Percentiles rank a stretch among this genome's conserved stretches.
phyloP scores from a whole-genome alignment of 2,888 invertebrate genomes.

The Eugnorisma glareosa region DNA sequence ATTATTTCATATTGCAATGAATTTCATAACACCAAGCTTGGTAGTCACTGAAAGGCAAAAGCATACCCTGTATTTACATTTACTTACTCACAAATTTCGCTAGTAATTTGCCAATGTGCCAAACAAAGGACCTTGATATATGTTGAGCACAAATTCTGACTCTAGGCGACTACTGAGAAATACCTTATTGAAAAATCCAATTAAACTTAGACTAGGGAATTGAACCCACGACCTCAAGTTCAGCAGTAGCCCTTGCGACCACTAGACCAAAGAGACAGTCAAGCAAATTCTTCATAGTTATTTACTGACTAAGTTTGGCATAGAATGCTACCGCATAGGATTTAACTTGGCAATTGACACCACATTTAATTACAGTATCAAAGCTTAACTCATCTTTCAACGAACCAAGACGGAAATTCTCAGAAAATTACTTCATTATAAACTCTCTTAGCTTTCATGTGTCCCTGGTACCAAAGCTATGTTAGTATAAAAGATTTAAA shows the following conservation, averaged over 20 bases:
- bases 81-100: too few species aligned
- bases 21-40: not conserved
- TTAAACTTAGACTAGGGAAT: not conserved
- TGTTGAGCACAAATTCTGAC: too few species aligned
- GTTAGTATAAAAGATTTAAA: too few species aligned
- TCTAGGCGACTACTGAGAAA: too few species aligned
- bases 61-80: too few species aligned
- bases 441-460: not conserved
- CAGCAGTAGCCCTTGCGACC: not conserved
- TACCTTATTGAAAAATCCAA: not conserved
- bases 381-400: not conserved
- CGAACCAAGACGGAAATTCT: not conserved
- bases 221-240: not conserved
- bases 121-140: too few species aligned
- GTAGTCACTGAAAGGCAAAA: too few species aligned
- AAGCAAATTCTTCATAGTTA: not conserved
- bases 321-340: not conserved
- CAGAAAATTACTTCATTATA: constrained; percentile 7
- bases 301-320: not conserved
- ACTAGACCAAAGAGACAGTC: not conserved
- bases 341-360: not conserved
- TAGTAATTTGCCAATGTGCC: too few species aligned
- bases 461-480: not conserved
- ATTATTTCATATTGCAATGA: not conserved
- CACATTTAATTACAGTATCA: not conserved